Evolutionary conservation across 1,140 invertebrate genomes (phyloP).

Genomic region (Drosophila funebris): DNA sequence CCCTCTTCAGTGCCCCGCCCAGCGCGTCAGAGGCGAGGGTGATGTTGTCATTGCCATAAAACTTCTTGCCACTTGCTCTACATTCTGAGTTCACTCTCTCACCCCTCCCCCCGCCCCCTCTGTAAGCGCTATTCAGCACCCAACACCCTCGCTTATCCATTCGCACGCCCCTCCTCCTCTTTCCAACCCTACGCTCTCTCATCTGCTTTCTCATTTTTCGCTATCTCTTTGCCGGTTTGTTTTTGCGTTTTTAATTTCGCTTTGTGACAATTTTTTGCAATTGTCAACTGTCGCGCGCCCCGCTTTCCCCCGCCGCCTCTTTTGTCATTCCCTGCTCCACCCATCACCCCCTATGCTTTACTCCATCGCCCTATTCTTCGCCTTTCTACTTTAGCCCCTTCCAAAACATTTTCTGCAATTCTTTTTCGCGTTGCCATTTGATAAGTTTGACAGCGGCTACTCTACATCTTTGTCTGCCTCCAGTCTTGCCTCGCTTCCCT

Average conservation of each 20-base stretch:
- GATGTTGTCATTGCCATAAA: constrained; percentile 71
- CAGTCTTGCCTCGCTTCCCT: background rate
- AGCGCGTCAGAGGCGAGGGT: constrained; percentile 8
- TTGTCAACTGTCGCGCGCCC: constrained; percentile 59
- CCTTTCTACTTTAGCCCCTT: constrained; percentile 24
- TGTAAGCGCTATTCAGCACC: too few species aligned
- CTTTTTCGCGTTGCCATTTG: constrained; percentile 71
- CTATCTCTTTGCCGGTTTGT: constrained; percentile 47
- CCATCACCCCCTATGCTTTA: constrained; percentile 15
- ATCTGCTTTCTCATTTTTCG: background rate
- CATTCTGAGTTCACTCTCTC: constrained; percentile 45
- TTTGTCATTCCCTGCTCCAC: background rate
- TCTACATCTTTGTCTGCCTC: constrained; percentile 48
- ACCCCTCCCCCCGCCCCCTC: background rate
- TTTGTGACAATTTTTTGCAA: constrained; percentile 70
- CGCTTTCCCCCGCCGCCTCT: background rate
- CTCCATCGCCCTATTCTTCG: constrained; percentile 10
- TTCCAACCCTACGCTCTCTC: too few species aligned
- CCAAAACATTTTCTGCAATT: constrained; percentile 39
- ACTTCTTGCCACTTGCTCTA: constrained; percentile 78
- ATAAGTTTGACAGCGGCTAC: constrained; percentile 80
- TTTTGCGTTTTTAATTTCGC: constrained; percentile 80
- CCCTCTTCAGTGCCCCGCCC: background rate
- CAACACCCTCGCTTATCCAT: background rate
- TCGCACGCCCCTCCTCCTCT: background rate